Base-by-base conservation (phyloP, 2,113 vertebrate species). In the Misgurnus mizolepis region DNA sequence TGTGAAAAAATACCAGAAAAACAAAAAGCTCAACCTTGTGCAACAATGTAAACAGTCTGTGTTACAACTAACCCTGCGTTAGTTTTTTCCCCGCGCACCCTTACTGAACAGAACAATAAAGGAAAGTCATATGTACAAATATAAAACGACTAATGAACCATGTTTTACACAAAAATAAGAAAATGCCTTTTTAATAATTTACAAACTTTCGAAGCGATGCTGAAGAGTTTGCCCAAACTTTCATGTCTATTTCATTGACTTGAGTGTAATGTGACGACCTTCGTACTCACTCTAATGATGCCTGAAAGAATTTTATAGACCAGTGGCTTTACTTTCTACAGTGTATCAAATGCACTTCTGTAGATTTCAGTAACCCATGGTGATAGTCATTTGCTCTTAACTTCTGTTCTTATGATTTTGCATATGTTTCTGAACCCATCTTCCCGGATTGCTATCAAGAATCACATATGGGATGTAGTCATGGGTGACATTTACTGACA, bases 401-500 rank as follows among this genome's bases (percentile, higher is more conserved):
- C n/a, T 41, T 71, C 69, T 56, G 39, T 72, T 41, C 69, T 6
- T 56, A 7, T 1, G 5, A 15, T n/a, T 40, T 11, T 72, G 72
- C 34, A 18, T 79, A 1, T 56, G 10, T 71, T 53, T 34, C 0
- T 5, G 39, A 47, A 40, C n/a, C 60, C 73, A 66, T 66, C 34
- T 15, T 12, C 47, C 1, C 55, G n/a, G 40, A 12, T 62, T 85
- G 64, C 60, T 69, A 68, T 81, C 40, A 49, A 62, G 40, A 22
- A 34, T 67, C 76, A 53, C 6, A 50, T 67, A 65, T n/a, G 27
- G 49, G 22, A 67, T 18, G 40, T 55, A 66, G 69, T 67, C 67
- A 76, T 79, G 73, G 76, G 62, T 85, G 82, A 87, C 64, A 83
- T 85, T 86, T 85, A 69, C 80, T 83, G 69, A 45, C 74, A 76